A percentile compares a stretch with the other conserved stretches of the same genome.
Evolutionary conservation across 2,113 vertebrate species (phyloP).

Genomic region (Hydrochoerus hydrochaeris): DNA sequence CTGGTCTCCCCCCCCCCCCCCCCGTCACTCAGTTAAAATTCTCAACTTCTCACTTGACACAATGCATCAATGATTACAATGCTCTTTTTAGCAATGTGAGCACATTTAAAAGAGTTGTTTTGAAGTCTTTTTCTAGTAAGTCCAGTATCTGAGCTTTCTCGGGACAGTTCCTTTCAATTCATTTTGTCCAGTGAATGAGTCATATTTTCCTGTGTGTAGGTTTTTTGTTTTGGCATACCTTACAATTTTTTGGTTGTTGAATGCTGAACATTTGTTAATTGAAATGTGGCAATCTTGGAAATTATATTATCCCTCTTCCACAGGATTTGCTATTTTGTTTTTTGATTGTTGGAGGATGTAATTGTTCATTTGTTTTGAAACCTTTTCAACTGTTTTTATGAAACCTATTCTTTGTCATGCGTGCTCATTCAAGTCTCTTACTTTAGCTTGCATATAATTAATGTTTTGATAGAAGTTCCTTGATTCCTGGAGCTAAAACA

Average conservation of each 20-base stretch:
- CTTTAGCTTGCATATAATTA: neutral
- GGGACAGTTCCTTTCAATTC: neutral
- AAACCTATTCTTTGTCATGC: neutral
- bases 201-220: neutral
- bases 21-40: too few species aligned
- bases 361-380: constrained; percentile 9
- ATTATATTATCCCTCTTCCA: neutral
- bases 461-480: constrained; percentile 9
- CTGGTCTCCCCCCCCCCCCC: too few species aligned
- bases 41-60: too few species aligned
- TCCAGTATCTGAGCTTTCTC: neutral
- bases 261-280: neutral
- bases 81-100: neutral
- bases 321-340: neutral
- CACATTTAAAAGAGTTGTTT: neutral
- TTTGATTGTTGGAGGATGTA: neutral
- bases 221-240: constrained; percentile 4
- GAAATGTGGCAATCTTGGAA: constrained; percentile 1
- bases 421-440: neutral
- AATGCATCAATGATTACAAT: too few species aligned
- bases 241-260: neutral
- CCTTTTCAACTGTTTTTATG: constrained; percentile 1
- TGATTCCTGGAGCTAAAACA: neutral
- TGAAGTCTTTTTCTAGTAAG: neutral
- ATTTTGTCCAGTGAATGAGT: constrained; percentile 18